Evolutionary conservation across 2,797 vertebrate species (phyloP).

Genomic region (Myotis myotis): DNA sequence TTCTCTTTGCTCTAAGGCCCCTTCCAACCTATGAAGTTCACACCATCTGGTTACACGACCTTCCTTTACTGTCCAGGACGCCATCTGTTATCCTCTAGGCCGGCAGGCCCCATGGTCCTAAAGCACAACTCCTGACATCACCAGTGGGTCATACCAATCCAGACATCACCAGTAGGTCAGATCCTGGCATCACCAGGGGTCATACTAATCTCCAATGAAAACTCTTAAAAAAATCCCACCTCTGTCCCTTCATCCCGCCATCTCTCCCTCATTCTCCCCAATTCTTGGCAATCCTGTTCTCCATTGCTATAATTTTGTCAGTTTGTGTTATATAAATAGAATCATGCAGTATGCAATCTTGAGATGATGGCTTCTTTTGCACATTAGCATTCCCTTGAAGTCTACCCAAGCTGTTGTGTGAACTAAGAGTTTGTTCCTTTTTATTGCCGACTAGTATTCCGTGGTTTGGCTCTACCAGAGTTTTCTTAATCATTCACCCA

Average conservation of each 20-base stretch:
- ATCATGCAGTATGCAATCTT: neutral
- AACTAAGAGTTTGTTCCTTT: neutral
- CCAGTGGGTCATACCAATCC: neutral
- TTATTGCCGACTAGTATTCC: neutral
- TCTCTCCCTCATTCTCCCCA: neutral
- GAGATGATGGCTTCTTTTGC: neutral
- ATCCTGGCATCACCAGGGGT: neutral
- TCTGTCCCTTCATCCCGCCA: neutral
- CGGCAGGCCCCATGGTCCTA: neutral
- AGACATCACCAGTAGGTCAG: neutral
- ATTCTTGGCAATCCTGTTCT: neutral
- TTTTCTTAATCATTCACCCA: neutral
- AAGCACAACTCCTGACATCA: neutral
- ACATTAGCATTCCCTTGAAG: neutral
- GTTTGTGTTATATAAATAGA: neutral
- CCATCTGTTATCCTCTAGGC: neutral
- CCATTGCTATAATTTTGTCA: neutral
- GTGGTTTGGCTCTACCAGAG: neutral
- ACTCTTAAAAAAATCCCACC: neutral
- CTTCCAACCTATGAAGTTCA: neutral
- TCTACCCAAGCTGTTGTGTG: neutral
- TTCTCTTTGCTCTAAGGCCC: neutral
- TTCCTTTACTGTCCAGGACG: neutral
- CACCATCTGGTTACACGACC: neutral
- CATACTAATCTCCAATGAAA: neutral